Evolutionary conservation across 2,113 vertebrate genomes (phyloP).

Genomic region (Chionodraco myersi): DNA sequence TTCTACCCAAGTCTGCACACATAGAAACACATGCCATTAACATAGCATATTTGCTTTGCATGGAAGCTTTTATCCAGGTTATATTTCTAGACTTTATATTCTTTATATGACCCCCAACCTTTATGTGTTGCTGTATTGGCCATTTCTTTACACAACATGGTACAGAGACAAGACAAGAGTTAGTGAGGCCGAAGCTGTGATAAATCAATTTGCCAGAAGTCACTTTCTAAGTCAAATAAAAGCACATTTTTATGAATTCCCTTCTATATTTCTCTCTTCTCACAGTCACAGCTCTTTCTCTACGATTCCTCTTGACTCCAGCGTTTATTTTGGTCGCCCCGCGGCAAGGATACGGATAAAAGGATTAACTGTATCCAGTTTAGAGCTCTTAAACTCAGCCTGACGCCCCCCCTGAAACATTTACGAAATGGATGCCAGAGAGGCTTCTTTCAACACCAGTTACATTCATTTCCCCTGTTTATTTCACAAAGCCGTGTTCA

Average conservation of each 20-base stretch:
- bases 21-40: not conserved
- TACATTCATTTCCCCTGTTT: conserved; percentile 58
- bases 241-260: conserved; percentile 21
- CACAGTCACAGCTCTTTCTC: conserved; percentile 22
- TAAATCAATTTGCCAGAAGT: conserved; percentile 6
- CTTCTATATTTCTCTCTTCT: conserved; percentile 1
- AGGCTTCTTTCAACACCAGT: conserved; percentile 52
- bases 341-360: conserved; percentile 69
- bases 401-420: conserved; percentile 64
- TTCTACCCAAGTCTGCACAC: not conserved
- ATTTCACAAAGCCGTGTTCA: conserved; percentile 26
- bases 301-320: conserved; percentile 39
- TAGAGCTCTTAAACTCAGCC: conserved; percentile 66
- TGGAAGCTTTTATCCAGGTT: not conserved
- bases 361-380: conserved; percentile 72
- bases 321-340: conserved; percentile 56
- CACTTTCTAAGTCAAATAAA: conserved; percentile 25
- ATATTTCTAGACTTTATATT: not conserved
- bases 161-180: not conserved
- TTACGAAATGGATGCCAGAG: conserved; percentile 58
- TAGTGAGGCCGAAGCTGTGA: not conserved
- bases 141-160: not conserved
- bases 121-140: not conserved
- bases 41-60: too few relatives aligned
- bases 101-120: not conserved